Conservation (phyloP, 2,888 invertebrate genomes). For the Hyppa rectilinea region DNA sequence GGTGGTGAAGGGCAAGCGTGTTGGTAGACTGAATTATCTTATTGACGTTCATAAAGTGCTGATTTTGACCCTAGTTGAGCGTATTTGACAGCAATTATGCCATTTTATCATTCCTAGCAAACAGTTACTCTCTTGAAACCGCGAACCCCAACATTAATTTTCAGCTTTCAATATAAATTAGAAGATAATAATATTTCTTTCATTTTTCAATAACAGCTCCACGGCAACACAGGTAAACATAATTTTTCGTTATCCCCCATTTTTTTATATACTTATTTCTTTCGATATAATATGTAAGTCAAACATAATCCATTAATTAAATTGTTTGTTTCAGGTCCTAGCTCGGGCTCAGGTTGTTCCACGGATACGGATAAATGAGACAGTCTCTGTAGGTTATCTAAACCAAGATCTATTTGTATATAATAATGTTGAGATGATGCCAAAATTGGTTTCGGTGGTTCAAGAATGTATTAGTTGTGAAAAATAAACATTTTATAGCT, state of each 20-base stretch:
- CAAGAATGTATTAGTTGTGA: slow-evolving; percentile 65
- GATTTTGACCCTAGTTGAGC: too few species aligned
- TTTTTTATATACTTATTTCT: background rate
- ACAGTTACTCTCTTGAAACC: background rate
- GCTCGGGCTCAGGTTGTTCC: slow-evolving; percentile 92
- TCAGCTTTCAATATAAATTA: background rate
- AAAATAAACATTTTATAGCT: slow-evolving; percentile 61
- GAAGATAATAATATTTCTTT: slow-evolving; percentile 15
- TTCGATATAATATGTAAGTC: background rate
- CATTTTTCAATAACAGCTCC: slow-evolving; percentile 36
- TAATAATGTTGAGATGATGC: slow-evolving; percentile 66
- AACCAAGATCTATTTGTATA: slow-evolving; percentile 67
- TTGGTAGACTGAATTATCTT: too few species aligned
- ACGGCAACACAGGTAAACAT: slow-evolving; percentile 45
- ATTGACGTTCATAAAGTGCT: too few species aligned
- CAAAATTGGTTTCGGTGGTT: slow-evolving; percentile 67
- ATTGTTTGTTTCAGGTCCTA: slow-evolving; percentile 85
- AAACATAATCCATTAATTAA: slow-evolving; percentile 15
- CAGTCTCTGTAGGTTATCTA: slow-evolving; percentile 67
- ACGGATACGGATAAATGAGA: slow-evolving; percentile 90
- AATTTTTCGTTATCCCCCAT: slow-evolving; percentile 14
- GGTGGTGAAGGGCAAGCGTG: too few species aligned
- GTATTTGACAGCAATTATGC: background rate
- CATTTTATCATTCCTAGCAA: background rate
- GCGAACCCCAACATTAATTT: background rate